These are phyloP conservation scores for Chaenocephalus aceratus DNA, from an alignment of 2,113 vertebrate genomes.

Conservation along the genomic window DNA sequence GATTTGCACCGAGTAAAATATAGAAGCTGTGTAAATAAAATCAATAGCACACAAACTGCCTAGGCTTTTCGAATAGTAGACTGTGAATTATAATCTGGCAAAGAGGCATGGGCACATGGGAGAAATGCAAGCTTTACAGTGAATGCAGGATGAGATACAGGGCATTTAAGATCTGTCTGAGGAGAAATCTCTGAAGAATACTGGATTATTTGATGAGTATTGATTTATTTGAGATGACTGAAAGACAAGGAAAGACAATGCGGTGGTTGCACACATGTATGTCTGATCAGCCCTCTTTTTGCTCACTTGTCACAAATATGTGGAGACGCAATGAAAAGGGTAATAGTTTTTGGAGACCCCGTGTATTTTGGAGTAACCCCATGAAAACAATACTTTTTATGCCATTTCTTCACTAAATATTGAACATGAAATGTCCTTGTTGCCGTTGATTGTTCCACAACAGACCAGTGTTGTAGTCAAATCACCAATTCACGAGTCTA, in stretches of 20 bases:
- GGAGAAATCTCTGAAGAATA: conserved; percentile 2
- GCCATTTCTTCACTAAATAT: neutral
- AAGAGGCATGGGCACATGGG: conserved; percentile 20
- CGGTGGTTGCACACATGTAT: neutral
- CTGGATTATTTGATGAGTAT: neutral
- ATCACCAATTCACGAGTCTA: too few relatives aligned
- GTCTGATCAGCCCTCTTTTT: neutral
- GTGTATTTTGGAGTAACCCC: neutral
- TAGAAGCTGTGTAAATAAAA: conserved; percentile 73
- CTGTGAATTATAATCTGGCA: conserved; percentile 56
- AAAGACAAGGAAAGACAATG: neutral
- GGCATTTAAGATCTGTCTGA: neutral
- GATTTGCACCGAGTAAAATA: conserved; percentile 73
- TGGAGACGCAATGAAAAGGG: conserved; percentile 4
- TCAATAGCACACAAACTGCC: conserved; percentile 66
- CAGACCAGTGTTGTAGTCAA: neutral
- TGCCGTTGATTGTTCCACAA: conserved; percentile 14
- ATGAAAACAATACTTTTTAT: neutral
- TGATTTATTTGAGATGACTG: neutral
- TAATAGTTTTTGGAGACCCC: neutral
- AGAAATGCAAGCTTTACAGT: conserved; percentile 10
- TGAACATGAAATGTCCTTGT: conserved; percentile 34
- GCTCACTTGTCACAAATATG: conserved; percentile 13
- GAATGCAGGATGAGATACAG: conserved; percentile 13
- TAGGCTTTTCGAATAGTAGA: conserved; percentile 52